Percentiles rank a stretch among this genome's conserved stretches.
phyloP scores from a whole-genome alignment of 2,797 vertebrate genomes.

The Betta splendens region DNA sequence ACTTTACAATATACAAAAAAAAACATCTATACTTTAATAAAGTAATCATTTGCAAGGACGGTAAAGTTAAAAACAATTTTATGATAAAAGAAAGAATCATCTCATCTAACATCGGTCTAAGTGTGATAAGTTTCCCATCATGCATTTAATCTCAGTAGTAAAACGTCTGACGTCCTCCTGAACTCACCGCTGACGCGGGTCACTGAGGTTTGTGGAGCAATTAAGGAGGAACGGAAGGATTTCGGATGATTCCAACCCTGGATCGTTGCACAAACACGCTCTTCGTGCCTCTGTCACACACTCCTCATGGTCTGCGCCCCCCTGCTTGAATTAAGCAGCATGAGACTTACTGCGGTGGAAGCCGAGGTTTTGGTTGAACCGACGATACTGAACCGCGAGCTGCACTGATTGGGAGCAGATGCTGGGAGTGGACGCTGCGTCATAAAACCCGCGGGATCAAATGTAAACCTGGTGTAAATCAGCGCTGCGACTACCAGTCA shows the following conservation, averaged over 20 bases:
- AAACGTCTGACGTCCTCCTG: slow-evolving; percentile 28
- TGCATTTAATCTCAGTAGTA: slow-evolving; percentile 9
- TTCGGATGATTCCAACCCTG: slow-evolving; percentile 26
- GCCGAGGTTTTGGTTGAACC: slow-evolving; percentile 38
- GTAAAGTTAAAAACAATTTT: too few species aligned
- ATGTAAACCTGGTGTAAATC: slow-evolving; percentile 56
- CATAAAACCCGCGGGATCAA: slow-evolving; percentile 62
- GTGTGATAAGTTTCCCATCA: slow-evolving; percentile 13
- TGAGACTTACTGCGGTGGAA: slow-evolving; percentile 50
- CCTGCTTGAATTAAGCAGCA: slow-evolving; percentile 44
- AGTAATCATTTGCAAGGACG: too few species aligned
- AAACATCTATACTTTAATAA: too few species aligned
- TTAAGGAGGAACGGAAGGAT: slow-evolving; percentile 28
- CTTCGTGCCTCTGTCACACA: too few species aligned
- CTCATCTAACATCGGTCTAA: slow-evolving; percentile 6
- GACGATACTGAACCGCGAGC: slow-evolving; percentile 59
- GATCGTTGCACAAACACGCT: too few species aligned
- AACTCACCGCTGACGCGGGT: slow-evolving; percentile 29
- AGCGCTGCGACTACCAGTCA: slow-evolving; percentile 48
- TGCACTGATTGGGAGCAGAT: slow-evolving; percentile 66
- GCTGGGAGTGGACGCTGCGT: slow-evolving; percentile 51
- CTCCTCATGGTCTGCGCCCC: slow-evolving; percentile 35
- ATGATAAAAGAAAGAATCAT: too few species aligned
- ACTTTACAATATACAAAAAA: too few species aligned
- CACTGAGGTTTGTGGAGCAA: slow-evolving; percentile 32